Conservation (phyloP, 2,113 vertebrate species). For the Penelope pileata region DNA sequence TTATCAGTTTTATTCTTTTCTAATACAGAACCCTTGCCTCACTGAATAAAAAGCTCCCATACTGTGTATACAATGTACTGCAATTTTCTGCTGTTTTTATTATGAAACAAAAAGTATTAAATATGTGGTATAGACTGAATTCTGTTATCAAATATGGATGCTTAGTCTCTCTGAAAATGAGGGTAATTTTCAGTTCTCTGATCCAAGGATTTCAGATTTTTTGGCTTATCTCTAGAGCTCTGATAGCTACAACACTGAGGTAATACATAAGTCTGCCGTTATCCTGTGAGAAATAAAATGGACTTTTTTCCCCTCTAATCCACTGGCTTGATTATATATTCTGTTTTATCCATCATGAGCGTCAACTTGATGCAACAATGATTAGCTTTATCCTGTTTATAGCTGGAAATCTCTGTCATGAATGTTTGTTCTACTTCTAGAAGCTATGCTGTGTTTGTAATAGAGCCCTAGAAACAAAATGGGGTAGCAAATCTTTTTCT, state of each 20-base stretch:
- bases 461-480: background rate
- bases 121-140: background rate
- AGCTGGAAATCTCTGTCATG: background rate
- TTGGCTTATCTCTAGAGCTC: background rate
- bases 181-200: background rate
- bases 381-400: constrained; percentile 18
- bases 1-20: background rate
- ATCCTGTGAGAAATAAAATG: background rate
- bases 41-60: background rate
- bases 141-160: background rate
- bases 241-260: background rate
- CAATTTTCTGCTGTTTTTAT: background rate
- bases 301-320: background rate
- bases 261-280: background rate
- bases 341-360: constrained; percentile 4
- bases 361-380: background rate
- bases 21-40: background rate
- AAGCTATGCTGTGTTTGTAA: background rate
- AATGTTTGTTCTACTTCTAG: constrained; percentile 40
- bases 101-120: background rate
- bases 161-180: background rate
- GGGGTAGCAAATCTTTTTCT: constrained; percentile 9
- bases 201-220: background rate
- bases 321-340: background rate
- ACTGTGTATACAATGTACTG: background rate